Evolutionary conservation across 2,113 vertebrate genomes (phyloP).

Genomic region (Nannospalax galili): DNA sequence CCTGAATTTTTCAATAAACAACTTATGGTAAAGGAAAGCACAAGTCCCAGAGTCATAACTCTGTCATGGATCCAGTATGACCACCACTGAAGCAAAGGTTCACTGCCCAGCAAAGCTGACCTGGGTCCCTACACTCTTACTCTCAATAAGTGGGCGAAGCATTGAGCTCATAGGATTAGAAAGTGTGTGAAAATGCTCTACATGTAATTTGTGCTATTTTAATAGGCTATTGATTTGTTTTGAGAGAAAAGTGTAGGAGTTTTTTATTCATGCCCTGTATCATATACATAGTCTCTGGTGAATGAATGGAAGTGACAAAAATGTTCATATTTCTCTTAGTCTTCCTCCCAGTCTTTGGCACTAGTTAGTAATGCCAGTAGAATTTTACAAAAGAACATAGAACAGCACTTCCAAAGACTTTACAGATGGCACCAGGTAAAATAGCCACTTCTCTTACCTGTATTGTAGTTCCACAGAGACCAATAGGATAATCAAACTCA

Average conservation of each 20-base stretch:
- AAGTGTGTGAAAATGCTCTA: background rate
- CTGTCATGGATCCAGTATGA: too few relatives aligned
- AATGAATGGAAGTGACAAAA: background rate
- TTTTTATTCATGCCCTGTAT: background rate
- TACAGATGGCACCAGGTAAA: background rate
- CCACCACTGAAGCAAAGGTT: too few relatives aligned
- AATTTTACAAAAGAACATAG: background rate
- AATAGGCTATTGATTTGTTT: background rate
- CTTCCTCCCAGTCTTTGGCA: background rate
- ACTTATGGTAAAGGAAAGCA: too few relatives aligned
- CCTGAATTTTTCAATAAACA: too few relatives aligned
- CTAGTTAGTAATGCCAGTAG: background rate
- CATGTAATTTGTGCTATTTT: too few relatives aligned
- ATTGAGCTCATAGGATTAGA: background rate
- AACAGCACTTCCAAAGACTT: background rate
- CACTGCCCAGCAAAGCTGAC: too few relatives aligned
- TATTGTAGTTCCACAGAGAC: background rate
- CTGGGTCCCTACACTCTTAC: too few relatives aligned
- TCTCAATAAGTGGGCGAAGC: background rate
- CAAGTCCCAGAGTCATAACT: too few relatives aligned
- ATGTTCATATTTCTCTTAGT: background rate
- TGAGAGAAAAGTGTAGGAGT: background rate
- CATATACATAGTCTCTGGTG: background rate
- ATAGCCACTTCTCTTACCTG: background rate
- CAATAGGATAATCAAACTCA: background rate